A percentile compares a stretch with the other conserved stretches of the same genome.
phyloP scores from a whole-genome alignment of 2,888 invertebrate genomes.

The Meta bourneti region DNA sequence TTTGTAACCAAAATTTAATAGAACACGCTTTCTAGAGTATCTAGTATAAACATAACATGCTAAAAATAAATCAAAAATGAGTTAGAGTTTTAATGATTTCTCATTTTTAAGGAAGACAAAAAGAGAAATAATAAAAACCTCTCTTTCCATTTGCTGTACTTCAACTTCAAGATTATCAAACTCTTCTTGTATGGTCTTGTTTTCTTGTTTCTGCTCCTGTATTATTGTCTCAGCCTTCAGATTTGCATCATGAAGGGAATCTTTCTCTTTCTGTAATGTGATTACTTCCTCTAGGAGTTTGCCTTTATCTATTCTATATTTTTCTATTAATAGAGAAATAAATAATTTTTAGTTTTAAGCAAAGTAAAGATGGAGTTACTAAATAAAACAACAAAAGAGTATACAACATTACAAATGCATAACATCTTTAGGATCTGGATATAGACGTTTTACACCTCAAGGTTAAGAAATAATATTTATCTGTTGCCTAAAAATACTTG shows the following conservation, averaged over 20 bases:
- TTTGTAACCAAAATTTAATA: too few species aligned
- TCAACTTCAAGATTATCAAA: slow-evolving; percentile 49
- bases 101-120: not conserved
- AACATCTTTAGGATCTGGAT: too few species aligned
- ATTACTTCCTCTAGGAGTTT: slow-evolving; percentile 60
- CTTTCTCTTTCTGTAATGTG: slow-evolving; percentile 50
- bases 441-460: too few species aligned
- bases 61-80: not conserved
- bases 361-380: not conserved
- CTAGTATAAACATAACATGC: not conserved
- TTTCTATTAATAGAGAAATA: slow-evolving; percentile 41
- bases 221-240: slow-evolving; percentile 32
- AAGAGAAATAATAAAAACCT: slow-evolving; percentile 28
- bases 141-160: slow-evolving; percentile 69
- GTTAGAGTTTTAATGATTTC: not conserved
- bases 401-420: not conserved
- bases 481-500: too few species aligned
- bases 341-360: not conserved
- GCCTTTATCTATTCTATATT: slow-evolving; percentile 63
- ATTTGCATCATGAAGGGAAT: slow-evolving; percentile 35
- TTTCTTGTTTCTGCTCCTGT: slow-evolving; percentile 55
- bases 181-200: slow-evolving; percentile 61
- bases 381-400: not conserved
- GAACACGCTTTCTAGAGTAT: too few species aligned
- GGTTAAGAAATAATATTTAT: too few species aligned